A percentile compares a stretch with the other conserved stretches of the same genome.
phyloP scores from a whole-genome alignment of 2,888 invertebrate genomes.

The Lypha dubia region DNA sequence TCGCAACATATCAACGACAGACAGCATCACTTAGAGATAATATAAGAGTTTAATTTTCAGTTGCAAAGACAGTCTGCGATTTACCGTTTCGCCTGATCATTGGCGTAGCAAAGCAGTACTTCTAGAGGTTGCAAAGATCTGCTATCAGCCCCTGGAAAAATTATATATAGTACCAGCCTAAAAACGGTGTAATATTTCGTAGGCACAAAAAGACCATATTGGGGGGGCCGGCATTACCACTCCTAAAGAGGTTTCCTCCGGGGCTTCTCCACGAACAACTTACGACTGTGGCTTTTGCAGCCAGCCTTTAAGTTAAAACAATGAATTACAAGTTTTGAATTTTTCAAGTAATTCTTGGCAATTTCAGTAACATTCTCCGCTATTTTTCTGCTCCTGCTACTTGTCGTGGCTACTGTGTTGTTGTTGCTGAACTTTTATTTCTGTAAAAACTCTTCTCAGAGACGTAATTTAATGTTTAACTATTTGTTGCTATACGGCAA shows the following conservation, averaged over 20 bases:
- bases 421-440: slow-evolving; percentile 11
- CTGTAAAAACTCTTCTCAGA: slow-evolving; percentile 33
- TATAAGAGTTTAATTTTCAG: slow-evolving; percentile 58
- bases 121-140: too few relatives aligned
- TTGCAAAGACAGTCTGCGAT: background rate
- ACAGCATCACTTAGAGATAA: slow-evolving; percentile 44
- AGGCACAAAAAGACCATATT: too few relatives aligned
- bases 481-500: slow-evolving; percentile 28
- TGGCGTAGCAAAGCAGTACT: too few relatives aligned
- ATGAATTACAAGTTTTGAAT: slow-evolving; percentile 75
- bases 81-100: background rate
- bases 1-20: slow-evolving; percentile 27
- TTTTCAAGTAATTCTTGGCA: slow-evolving; percentile 81
- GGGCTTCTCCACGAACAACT: too few relatives aligned
- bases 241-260: background rate
- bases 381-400: slow-evolving; percentile 73
- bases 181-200: too few relatives aligned
- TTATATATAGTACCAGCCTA: too few relatives aligned
- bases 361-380: slow-evolving; percentile 81
- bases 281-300: background rate
- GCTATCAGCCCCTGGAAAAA: too few relatives aligned
- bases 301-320: slow-evolving; percentile 37
- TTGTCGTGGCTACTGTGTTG: slow-evolving; percentile 66
- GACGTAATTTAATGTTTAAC: slow-evolving; percentile 59
- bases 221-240: background rate